Conservation (phyloP, 2,797 vertebrate genomes). For the Peromyscus nudipes region DNA sequence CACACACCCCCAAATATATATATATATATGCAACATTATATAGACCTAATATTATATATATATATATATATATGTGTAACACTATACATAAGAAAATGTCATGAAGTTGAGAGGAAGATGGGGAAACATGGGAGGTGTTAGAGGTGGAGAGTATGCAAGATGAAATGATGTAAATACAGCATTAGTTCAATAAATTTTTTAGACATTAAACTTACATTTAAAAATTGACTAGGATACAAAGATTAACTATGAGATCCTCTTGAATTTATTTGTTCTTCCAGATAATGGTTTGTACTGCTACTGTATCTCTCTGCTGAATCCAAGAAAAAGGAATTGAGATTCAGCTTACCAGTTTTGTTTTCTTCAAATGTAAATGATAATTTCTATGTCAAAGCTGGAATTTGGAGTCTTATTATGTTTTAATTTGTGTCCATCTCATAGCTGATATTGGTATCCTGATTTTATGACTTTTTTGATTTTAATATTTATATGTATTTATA, state of each 20-base stretch:
- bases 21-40: no score
- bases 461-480: background rate
- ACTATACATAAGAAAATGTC: background rate
- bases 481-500: background rate
- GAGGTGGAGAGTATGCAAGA: background rate
- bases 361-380: background rate
- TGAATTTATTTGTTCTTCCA: background rate
- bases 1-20: no score
- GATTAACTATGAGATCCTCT: background rate
- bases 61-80: background rate
- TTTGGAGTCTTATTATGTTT: background rate
- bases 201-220: background rate
- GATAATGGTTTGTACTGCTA: background rate
- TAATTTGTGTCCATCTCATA: background rate
- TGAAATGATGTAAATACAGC: background rate
- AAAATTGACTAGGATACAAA: background rate
- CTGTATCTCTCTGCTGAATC: background rate
- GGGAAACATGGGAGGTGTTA: background rate
- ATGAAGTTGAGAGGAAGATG: background rate
- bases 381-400: background rate
- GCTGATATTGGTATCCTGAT: background rate
- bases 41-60: no score
- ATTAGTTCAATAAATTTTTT: background rate
- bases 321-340: background rate
- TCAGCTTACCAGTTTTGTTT: background rate